Conservation (phyloP, 2,888 invertebrate species). For the Phasia obesa region DNA sequence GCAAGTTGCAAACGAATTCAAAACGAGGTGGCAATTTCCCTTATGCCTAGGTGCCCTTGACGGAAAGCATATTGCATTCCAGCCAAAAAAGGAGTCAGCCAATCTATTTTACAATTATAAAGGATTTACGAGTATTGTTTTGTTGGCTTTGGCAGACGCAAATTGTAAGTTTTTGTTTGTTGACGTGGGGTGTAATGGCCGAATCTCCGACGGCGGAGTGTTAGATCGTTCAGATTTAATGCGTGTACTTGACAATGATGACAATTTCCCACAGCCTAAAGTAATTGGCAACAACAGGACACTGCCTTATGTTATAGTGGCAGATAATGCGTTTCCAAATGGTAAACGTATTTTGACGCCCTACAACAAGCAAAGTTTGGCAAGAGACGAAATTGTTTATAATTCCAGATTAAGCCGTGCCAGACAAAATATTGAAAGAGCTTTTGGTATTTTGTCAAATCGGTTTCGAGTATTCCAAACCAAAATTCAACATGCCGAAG, state of each 20-base stretch:
- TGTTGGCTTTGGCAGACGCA: no score
- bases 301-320: no score
- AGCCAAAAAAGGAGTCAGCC: conserved; percentile 22
- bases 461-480: conserved; percentile 16
- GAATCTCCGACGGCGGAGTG: conserved; percentile 9
- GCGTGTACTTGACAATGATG: conserved; percentile 18
- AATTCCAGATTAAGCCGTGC: conserved; percentile 4
- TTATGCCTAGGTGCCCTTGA: conserved; percentile 28
- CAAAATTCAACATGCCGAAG: conserved; percentile 19
- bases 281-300: no score
- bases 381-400: no score
- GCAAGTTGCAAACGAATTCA: conserved; percentile 35
- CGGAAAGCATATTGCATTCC: conserved; percentile 19
- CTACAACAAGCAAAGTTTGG: no score
- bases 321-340: no score
- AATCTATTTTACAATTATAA: no score
- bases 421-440: conserved; percentile 25
- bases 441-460: conserved; percentile 31
- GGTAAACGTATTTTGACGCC: no score
- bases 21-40: conserved; percentile 20
- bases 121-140: no score
- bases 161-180: no score
- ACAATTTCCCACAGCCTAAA: conserved; percentile 19
- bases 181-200: no score
- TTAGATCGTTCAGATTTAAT: conserved; percentile 43